Conservation (phyloP, 2,888 invertebrate genomes). For the Hartigia nigra region DNA sequence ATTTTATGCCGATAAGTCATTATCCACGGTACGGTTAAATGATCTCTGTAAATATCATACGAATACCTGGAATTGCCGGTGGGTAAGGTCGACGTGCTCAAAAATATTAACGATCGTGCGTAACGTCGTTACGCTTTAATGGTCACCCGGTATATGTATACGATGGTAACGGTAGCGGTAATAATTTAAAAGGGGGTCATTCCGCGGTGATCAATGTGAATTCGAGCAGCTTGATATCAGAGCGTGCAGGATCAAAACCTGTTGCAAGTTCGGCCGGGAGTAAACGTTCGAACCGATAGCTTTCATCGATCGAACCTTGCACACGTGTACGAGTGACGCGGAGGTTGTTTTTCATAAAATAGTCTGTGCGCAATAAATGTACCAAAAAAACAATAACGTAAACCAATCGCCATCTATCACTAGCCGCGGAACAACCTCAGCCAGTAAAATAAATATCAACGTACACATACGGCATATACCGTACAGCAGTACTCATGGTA, state of each 20-base stretch:
- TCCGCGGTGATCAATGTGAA: neutral
- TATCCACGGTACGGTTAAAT: neutral
- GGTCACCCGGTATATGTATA: neutral
- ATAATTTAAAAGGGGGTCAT: neutral
- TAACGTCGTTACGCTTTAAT: neutral
- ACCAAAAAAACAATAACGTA: neutral
- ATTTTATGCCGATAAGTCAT: neutral
- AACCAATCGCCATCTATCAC: neutral
- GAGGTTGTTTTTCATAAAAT: neutral
- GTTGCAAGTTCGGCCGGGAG: neutral
- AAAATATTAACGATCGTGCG: neutral
- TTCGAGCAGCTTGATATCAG: neutral
- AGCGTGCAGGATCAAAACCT: neutral
- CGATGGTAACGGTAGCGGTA: neutral
- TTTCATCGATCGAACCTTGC: neutral
- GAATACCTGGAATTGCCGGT: neutral
- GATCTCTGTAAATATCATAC: neutral
- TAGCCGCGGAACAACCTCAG: neutral
- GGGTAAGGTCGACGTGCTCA: neutral
- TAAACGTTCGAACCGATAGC: neutral
- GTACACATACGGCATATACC: neutral
- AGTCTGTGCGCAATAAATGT: neutral
- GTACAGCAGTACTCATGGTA: neutral
- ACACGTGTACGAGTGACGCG: neutral
- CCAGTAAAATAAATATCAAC: neutral